Evolutionary conservation across 2,797 vertebrate genomes (phyloP).

Genomic region (Channa striata): DNA sequence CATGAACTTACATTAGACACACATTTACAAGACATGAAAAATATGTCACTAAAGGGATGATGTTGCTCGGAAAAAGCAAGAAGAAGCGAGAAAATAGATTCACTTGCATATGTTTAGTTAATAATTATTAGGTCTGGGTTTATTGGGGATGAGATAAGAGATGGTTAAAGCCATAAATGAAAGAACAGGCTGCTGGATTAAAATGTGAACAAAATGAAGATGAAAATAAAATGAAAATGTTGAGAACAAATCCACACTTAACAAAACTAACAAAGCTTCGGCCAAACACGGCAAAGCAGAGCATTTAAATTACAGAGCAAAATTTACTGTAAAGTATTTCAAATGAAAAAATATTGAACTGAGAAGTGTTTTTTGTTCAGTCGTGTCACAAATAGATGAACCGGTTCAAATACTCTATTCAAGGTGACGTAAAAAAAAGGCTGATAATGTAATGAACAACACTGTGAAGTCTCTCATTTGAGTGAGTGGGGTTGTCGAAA

Average conservation of each 20-base stretch:
- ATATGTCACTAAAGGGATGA: neutral
- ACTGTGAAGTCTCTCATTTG: neutral
- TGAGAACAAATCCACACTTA: conserved; percentile 3
- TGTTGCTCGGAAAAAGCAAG: conserved; percentile 23
- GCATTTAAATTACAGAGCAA: neutral
- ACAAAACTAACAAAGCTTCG: neutral
- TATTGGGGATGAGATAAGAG: conserved; percentile 17
- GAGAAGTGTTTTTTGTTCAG: too few species aligned
- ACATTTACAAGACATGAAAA: conserved; percentile 25
- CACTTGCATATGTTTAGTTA: conserved; percentile 31
- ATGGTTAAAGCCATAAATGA: conserved; percentile 4
- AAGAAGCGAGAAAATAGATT: conserved; percentile 5
- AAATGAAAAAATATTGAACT: neutral
- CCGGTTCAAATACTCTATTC: neutral
- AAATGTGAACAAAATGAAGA: conserved; percentile 10
- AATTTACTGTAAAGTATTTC: neutral
- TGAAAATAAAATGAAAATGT: conserved; percentile 1
- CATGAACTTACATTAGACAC: conserved; percentile 16
- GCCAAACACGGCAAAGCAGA: neutral
- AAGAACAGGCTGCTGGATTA: conserved; percentile 2
- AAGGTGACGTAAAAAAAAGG: too few species aligned
- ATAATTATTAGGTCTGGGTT: conserved; percentile 44
- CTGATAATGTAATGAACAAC: neutral
- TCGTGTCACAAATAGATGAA: too few species aligned
- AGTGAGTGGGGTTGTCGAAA: neutral